These are phyloP conservation scores for Amyelois transitella DNA, from an alignment of 1,140 invertebrate genomes.

Conservation along the genomic window DNA sequence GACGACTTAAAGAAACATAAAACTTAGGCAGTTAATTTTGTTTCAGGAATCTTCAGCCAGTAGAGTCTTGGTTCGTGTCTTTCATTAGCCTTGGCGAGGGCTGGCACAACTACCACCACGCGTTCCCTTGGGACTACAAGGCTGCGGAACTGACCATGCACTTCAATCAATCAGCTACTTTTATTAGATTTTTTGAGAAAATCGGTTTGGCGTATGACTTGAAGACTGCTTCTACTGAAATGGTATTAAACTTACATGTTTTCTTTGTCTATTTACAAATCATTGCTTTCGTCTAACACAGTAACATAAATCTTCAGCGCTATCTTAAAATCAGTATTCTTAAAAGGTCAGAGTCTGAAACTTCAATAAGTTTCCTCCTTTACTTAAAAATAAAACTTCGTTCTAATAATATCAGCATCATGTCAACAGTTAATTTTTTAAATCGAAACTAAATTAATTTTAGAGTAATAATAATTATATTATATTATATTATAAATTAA, in stretches of 20 bases:
- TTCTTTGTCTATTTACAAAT: too few species aligned
- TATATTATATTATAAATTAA: too few species aligned
- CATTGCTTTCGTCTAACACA: too few species aligned
- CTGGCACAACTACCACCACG: slow-evolving; percentile 89
- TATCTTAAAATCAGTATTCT: too few species aligned
- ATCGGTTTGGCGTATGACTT: slow-evolving; percentile 80
- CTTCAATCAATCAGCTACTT: slow-evolving; percentile 64
- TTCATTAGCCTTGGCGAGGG: slow-evolving; percentile 77
- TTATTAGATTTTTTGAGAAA: slow-evolving; percentile 71
- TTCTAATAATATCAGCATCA: too few species aligned
- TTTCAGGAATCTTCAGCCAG: slow-evolving; percentile 76
- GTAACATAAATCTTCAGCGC: too few species aligned
- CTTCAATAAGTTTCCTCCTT: too few species aligned
- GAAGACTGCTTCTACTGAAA: slow-evolving; percentile 65
- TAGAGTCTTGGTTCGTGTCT: slow-evolving; percentile 75
- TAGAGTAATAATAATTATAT: too few species aligned
- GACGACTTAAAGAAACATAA: background rate
- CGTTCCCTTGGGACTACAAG: slow-evolving; percentile 84
- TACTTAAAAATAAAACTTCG: too few species aligned
- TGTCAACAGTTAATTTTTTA: too few species aligned
- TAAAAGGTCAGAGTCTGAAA: too few species aligned
- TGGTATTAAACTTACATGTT: slow-evolving; percentile 45
- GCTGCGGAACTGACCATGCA: slow-evolving; percentile 76
- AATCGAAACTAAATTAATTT: too few species aligned
- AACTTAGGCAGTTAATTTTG: background rate